Evolutionary conservation across 2,797 vertebrate genomes (phyloP).

Genomic region (Halcyon badia): DNA sequence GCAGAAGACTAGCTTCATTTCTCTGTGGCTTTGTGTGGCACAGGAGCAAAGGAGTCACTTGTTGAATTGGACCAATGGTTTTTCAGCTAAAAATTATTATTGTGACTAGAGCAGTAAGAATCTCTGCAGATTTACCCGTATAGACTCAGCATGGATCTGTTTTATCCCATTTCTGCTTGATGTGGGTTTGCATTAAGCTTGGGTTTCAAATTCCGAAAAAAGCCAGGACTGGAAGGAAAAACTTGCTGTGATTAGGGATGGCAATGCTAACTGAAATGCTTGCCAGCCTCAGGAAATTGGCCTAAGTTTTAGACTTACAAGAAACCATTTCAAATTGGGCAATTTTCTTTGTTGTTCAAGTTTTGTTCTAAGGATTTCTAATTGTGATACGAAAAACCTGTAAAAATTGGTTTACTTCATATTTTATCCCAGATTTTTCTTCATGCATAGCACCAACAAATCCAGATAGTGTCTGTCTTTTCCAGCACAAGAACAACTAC

Average conservation of each 20-base stretch:
- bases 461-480: neutral
- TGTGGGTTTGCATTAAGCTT: slow-evolving; percentile 55
- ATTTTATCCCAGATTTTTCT: neutral
- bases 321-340: neutral
- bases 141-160: slow-evolving; percentile 13
- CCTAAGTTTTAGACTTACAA: neutral
- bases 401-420: neutral
- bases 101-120: slow-evolving; percentile 34
- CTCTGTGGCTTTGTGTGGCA: slow-evolving; percentile 3
- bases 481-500: neutral
- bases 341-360: neutral
- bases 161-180: slow-evolving; percentile 32
- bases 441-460: neutral
- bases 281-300: slow-evolving; percentile 10
- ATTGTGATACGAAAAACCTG: neutral
- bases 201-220: slow-evolving; percentile 50
- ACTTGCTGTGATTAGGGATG: slow-evolving; percentile 10
- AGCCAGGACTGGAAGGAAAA: slow-evolving; percentile 22
- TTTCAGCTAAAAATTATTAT: neutral
- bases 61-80: neutral
- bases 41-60: slow-evolving; percentile 15
- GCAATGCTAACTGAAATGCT: neutral
- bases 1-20: neutral
- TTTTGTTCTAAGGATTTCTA: neutral
- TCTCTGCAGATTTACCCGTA: neutral